Percentiles rank a stretch among this genome's conserved stretches.
phyloP scores from a whole-genome alignment of 2,113 vertebrate species.

The Lagopus leucura region DNA sequence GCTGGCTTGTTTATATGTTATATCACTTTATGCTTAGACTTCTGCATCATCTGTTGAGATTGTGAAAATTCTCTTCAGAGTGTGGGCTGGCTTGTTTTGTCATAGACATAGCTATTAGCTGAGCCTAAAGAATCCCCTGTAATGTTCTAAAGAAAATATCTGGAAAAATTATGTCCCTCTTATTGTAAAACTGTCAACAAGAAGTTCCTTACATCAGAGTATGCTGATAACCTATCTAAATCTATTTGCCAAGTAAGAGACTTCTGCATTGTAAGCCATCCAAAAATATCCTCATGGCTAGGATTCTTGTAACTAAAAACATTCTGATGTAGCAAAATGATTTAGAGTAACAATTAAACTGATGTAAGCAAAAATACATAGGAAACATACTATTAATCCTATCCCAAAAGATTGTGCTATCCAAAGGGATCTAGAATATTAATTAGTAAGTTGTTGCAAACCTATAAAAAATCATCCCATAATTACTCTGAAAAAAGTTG shows the following conservation, averaged over 20 bases:
- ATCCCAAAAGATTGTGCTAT: slow-evolving; percentile 47
- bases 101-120: background rate
- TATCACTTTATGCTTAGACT: background rate
- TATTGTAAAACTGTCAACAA: background rate
- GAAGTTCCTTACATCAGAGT: background rate
- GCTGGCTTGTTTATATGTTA: background rate
- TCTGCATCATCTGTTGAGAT: background rate
- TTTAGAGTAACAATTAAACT: slow-evolving; percentile 37
- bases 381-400: slow-evolving; percentile 52
- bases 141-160: background rate
- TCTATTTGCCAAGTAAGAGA: slow-evolving; percentile 25
- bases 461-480: slow-evolving; percentile 74
- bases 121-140: background rate
- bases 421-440: slow-evolving; percentile 64
- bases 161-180: background rate
- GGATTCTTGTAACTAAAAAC: slow-evolving; percentile 28
- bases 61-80: background rate
- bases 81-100: background rate
- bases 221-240: slow-evolving; percentile 26
- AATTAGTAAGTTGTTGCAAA: slow-evolving; percentile 70
- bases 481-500: slow-evolving; percentile 79
- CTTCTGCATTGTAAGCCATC: slow-evolving; percentile 21
- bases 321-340: slow-evolving; percentile 41
- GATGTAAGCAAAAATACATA: slow-evolving; percentile 53
- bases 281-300: slow-evolving; percentile 38